Evolutionary conservation across 2,888 invertebrate genomes (phyloP).

Genomic region (Pyralis farinalis): DNA sequence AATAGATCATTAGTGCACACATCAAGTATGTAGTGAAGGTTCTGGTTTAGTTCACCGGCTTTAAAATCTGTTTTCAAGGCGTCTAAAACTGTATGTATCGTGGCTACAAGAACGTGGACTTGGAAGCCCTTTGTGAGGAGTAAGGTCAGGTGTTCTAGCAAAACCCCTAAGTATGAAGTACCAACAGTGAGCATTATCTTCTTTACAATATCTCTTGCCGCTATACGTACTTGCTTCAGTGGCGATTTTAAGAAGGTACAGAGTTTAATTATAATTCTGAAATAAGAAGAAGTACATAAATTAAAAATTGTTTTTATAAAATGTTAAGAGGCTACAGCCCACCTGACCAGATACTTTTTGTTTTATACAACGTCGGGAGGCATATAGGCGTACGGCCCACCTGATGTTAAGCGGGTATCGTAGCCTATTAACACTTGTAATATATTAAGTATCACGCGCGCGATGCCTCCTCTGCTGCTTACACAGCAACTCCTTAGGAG

Average conservation of each 20-base stretch:
- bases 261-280: slow-evolving; percentile 91
- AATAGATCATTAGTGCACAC: slow-evolving; percentile 95
- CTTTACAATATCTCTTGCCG: slow-evolving; percentile 94
- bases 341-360: too few species aligned
- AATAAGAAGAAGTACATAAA: slow-evolving; percentile 26
- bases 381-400: too few species aligned
- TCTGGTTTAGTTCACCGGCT: slow-evolving; percentile 89
- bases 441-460: too few species aligned
- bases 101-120: slow-evolving; percentile 95
- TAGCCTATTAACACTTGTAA: too few species aligned
- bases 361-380: too few species aligned
- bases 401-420: too few species aligned
- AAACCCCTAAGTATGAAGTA: slow-evolving; percentile 86
- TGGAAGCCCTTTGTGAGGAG: slow-evolving; percentile 94
- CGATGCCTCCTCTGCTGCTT: too few species aligned
- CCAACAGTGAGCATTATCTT: slow-evolving; percentile 94
- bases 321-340: too few species aligned
- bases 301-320: too few species aligned
- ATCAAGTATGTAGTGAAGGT: slow-evolving; percentile 88
- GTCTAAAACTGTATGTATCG: slow-evolving; percentile 91
- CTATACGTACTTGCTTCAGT: slow-evolving; percentile 90
- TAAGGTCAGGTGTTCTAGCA: slow-evolving; percentile 90
- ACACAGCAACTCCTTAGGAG: too few species aligned
- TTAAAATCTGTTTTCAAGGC: slow-evolving; percentile 86
- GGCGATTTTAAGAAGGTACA: slow-evolving; percentile 95